A percentile compares a stretch with the other conserved stretches of the same genome.
These are phyloP conservation scores for Budorcas taxicolor DNA, from an alignment of 2,113 vertebrate species.

Conservation along the genomic window DNA sequence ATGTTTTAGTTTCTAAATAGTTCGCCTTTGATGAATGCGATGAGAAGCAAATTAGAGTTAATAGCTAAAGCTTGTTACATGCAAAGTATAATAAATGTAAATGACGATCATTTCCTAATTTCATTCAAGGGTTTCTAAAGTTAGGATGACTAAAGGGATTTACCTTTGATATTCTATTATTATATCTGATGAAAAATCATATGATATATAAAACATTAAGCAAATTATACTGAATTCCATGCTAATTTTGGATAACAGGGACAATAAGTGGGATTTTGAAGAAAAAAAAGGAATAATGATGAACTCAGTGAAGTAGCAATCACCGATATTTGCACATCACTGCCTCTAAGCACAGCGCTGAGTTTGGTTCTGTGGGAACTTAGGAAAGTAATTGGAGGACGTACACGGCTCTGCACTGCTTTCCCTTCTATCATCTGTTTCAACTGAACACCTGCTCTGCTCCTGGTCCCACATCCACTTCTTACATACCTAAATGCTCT, in stretches of 20 bases:
- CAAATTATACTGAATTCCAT: neutral
- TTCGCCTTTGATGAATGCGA: constrained; percentile 65
- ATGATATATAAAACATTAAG: neutral
- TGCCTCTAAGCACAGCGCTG: neutral
- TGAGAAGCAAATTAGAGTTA: constrained; percentile 77
- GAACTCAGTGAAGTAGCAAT: neutral
- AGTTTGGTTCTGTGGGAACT: neutral
- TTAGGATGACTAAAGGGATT: constrained; percentile 9
- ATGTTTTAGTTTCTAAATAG: constrained; percentile 76
- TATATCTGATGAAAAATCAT: neutral
- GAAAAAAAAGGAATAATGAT: neutral
- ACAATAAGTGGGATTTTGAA: neutral
- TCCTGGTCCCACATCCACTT: neutral
- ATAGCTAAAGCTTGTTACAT: constrained; percentile 68
- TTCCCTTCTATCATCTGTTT: neutral
- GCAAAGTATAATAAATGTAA: constrained; percentile 73
- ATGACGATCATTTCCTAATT: constrained; percentile 64
- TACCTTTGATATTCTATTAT: neutral
- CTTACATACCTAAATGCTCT: neutral
- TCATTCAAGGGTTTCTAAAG: constrained; percentile 53
- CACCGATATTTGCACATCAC: neutral
- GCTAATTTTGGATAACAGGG: constrained; percentile 7
- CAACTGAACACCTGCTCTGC: neutral
- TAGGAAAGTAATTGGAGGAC: neutral
- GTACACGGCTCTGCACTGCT: accelerated